These are phyloP conservation scores for Anodontia alba DNA, from an alignment of 2,888 invertebrate genomes.

Conservation along the genomic window DNA sequence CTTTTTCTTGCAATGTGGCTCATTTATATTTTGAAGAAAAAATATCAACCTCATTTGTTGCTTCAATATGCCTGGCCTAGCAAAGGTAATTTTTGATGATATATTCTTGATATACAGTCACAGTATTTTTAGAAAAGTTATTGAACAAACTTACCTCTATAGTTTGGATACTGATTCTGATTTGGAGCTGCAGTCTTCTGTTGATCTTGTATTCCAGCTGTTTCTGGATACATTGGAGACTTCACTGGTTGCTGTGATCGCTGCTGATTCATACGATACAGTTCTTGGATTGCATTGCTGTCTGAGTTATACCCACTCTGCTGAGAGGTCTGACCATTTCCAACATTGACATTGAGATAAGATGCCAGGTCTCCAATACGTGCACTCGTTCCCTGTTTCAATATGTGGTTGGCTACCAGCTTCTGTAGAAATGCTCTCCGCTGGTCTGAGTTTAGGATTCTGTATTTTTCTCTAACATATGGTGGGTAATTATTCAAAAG, in stretches of 20 bases:
- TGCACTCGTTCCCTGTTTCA: not conserved
- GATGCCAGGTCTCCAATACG: not conserved
- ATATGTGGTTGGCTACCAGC: conserved; percentile 26
- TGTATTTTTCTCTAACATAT: conserved; percentile 45
- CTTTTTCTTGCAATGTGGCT: too few relatives aligned
- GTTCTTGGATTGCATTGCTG: conserved; percentile 39
- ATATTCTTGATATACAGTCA: too few relatives aligned
- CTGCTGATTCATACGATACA: conserved; percentile 15
- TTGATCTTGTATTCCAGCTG: not conserved
- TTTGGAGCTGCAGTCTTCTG: not conserved
- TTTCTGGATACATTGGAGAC: not conserved
- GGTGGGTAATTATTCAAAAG: conserved; percentile 48
- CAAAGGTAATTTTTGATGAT: too few relatives aligned
- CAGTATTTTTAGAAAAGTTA: too few relatives aligned
- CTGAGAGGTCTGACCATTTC: not conserved
- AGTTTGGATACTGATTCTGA: not conserved
- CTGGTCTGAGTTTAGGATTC: conserved; percentile 32
- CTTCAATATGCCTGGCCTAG: too few relatives aligned
- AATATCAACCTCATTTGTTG: too few relatives aligned
- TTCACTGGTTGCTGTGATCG: not conserved
- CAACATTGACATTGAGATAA: not conserved
- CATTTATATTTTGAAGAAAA: too few relatives aligned
- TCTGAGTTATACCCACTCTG: conserved; percentile 19
- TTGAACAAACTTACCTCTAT: not conserved
- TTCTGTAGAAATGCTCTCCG: conserved; percentile 45